Conservation (phyloP, 92 coral and sea anemone genomes). For the Siderastrea siderea region DNA sequence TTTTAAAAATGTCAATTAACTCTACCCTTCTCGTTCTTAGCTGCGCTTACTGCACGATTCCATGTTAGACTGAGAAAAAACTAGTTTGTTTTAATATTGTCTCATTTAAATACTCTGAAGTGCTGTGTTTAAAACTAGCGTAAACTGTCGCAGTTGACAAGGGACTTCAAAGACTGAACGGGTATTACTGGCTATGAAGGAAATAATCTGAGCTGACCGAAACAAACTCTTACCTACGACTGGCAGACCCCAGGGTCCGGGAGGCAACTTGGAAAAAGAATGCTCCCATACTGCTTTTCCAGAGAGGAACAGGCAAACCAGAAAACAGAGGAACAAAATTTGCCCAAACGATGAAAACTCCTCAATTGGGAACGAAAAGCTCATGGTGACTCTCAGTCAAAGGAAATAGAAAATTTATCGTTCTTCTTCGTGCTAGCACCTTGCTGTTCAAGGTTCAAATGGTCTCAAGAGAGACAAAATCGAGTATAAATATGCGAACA, state of each 20-base stretch:
- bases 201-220: neutral
- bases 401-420: neutral
- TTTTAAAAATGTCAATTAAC: neutral
- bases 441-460: constrained; percentile 28
- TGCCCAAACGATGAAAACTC: constrained; percentile 11
- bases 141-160: too few relatives aligned
- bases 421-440: neutral
- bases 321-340: constrained; percentile 16
- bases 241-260: constrained; percentile 72
- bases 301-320: constrained; percentile 32
- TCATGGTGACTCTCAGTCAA: neutral
- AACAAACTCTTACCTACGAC: constrained; percentile 41
- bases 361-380: neutral
- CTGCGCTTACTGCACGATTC: neutral
- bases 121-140: neutral
- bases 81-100: too few relatives aligned
- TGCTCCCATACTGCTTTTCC: constrained; percentile 41
- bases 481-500: constrained; percentile 39
- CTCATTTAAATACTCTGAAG: neutral
- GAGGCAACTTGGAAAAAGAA: constrained; percentile 48
- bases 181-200: neutral
- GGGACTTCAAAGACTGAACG: neutral
- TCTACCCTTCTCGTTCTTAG: neutral
- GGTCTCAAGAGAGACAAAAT: constrained; percentile 22
- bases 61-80: neutral